Evolutionary conservation across 2,797 vertebrate genomes (phyloP).

Genomic region (Lacerta agilis): DNA sequence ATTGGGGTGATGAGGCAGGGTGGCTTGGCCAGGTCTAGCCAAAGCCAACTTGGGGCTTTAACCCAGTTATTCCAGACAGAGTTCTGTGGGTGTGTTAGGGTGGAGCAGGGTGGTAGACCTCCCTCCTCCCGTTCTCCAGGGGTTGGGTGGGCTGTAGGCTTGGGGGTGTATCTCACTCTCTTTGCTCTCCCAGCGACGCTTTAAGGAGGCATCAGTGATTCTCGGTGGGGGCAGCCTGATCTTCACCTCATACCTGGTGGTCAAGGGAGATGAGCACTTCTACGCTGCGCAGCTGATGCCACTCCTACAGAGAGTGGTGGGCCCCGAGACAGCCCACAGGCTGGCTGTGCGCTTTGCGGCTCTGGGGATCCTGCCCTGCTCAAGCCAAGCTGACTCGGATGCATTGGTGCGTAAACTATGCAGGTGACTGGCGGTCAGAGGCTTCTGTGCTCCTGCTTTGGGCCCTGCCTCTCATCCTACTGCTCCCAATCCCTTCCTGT

Average conservation of each 20-base stretch:
- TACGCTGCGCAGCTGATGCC: slow-evolving; percentile 88
- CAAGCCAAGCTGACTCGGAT: slow-evolving; percentile 80
- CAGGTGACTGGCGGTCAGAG: background rate
- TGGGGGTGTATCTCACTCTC: background rate
- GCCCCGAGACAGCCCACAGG: slow-evolving; percentile 86
- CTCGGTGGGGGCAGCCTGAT: slow-evolving; percentile 86
- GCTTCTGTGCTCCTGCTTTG: background rate
- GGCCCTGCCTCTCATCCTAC: background rate
- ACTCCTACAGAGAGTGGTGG: slow-evolving; percentile 81
- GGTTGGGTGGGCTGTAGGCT: background rate
- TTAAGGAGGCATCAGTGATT: slow-evolving; percentile 83
- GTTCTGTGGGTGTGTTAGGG: background rate
- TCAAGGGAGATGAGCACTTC: slow-evolving; percentile 87
- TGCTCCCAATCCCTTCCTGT: background rate
- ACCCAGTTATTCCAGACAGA: background rate
- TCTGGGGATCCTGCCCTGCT: slow-evolving; percentile 83
- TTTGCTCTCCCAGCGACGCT: slow-evolving; percentile 75
- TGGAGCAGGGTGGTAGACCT: too few relatives aligned
- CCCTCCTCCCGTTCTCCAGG: background rate
- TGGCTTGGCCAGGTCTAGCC: background rate
- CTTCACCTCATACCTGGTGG: slow-evolving; percentile 86
- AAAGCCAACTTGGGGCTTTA: background rate
- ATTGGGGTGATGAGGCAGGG: too few relatives aligned
- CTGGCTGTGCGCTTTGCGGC: slow-evolving; percentile 82
- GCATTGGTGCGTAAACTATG: slow-evolving; percentile 77